These are phyloP conservation scores for Oxyteleia sp. DNA, from an alignment of 2,888 invertebrate genomes.

Conservation along the genomic window DNA sequence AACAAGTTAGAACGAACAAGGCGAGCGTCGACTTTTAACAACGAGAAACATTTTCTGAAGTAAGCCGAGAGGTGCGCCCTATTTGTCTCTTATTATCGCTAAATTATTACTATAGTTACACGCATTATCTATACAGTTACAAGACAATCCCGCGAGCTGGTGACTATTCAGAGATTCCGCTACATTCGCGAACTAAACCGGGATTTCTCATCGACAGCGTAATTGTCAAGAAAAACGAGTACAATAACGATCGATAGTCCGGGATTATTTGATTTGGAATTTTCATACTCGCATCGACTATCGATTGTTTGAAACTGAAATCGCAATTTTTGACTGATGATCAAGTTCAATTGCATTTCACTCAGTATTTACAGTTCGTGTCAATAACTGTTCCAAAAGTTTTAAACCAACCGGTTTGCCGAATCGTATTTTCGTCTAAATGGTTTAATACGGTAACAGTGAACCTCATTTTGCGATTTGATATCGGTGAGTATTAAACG, in stretches of 20 bases:
- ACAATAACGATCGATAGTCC: constrained; percentile 41
- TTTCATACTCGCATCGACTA: not conserved
- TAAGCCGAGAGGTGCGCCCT: constrained; percentile 31
- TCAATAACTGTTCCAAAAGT: constrained; percentile 10
- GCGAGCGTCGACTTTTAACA: constrained; percentile 54
- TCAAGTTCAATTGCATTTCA: not conserved
- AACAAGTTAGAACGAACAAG: constrained; percentile 26
- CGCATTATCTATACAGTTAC: constrained; percentile 67
- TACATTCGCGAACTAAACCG: constrained; percentile 17
- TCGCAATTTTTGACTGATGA: constrained; percentile 24
- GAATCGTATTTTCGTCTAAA: constrained; percentile 11
- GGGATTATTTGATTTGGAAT: constrained; percentile 10
- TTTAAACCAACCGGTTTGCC: constrained; percentile 12
- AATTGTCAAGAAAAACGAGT: not conserved
- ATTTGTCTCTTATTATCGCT: constrained; percentile 12
- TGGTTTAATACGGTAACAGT: constrained; percentile 41
- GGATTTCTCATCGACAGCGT: constrained; percentile 10
- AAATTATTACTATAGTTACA: constrained; percentile 61
- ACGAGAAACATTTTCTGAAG: constrained; percentile 42
- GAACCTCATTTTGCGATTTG: constrained; percentile 14
- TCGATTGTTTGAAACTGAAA: constrained; percentile 31
- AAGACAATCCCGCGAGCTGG: constrained; percentile 38
- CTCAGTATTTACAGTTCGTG: constrained; percentile 9
- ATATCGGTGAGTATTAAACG: constrained; percentile 43
- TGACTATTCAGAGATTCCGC: constrained; percentile 34